Base-by-base conservation (phyloP, 2,888 invertebrate species). In the Noctua janthina region DNA sequence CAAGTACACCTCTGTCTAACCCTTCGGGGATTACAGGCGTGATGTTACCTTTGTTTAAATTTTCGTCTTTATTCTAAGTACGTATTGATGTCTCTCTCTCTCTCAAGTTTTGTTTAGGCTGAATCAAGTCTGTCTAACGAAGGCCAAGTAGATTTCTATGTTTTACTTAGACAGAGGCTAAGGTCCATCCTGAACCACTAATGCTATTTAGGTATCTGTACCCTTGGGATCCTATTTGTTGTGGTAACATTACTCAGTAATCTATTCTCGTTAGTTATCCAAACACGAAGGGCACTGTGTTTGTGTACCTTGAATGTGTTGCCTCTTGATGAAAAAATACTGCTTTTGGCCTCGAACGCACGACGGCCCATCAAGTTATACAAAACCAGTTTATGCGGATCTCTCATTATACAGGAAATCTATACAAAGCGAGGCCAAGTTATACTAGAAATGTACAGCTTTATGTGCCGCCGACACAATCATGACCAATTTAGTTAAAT, bases 131-230 rank as follows among this genome's bases (percentile, higher is more conserved):
- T 29, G 7, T 1, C 1, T 7, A 59, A n/a, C 11, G 20, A 43
- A 73, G 59, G 43, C 17, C 29, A 46, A 59, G 43, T 59, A 20
- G 1, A n/a, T 59, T 6, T 62, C 62, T 15, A 62, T 62, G 62
- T 62, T 62, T 2, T 62, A 62, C 62, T 62, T 29, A 62, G 15
- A 43, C 56, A 59, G n/a, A 43, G n/a, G n/a, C 43, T 56, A 59
- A 39, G 72, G 17, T 72, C n/a, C 43, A 13, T 46, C 59, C 20
- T n/a, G 5, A 59, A 17, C n/a, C 72, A 7, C n/a, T 46, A 46
- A 46, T 59, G 43, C 59, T 20, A 46, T 59, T 73, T 46, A 56
- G n/a, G n/a, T n/a, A 73, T 29, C 62, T n/a, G 29, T 62, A 62
- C 43, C 46, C 29, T 62, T 20, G 43, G 46, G 43, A 62, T 1